Percentiles rank a stretch among this genome's conserved stretches.
Evolutionary conservation across 2,888 invertebrate genomes (phyloP).

Genomic region (Megaustenia siamemsis): DNA sequence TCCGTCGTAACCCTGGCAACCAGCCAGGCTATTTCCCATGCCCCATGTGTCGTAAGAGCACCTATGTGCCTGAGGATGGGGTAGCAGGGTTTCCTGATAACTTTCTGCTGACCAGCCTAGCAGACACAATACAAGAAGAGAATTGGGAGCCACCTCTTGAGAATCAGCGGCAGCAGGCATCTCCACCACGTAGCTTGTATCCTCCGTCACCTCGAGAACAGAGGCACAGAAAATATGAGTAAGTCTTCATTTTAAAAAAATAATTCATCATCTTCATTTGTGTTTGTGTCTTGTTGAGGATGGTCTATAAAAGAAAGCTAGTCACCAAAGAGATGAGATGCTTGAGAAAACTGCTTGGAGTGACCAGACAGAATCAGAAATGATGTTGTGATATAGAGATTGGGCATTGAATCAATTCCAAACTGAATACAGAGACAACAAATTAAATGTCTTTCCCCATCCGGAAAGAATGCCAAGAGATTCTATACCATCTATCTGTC

Average conservation of each 20-base stretch:
- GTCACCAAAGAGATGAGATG: no score
- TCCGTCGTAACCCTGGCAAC: conserved; percentile 71
- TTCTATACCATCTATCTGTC: no score
- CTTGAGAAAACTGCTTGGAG: no score
- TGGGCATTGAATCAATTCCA: no score
- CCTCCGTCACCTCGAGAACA: conserved; percentile 74
- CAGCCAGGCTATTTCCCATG: conserved; percentile 73
- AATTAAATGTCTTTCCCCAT: no score
- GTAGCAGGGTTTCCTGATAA: conserved; percentile 73
- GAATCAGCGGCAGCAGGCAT: conserved; percentile 35
- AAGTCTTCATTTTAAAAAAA: conserved; percentile 60
- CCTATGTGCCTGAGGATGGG: conserved; percentile 69
- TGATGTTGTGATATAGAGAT: no score
- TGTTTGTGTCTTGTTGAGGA: background rate
- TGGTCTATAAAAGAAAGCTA: no score
- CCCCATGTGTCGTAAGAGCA: conserved; percentile 75
- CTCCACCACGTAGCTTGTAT: conserved; percentile 69
- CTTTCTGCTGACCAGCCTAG: conserved; percentile 71
- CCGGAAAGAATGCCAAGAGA: no score
- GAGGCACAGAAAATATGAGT: conserved; percentile 70
- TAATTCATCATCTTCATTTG: background rate
- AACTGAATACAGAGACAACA: no score
- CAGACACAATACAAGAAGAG: conserved; percentile 73
- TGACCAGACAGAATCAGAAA: no score
- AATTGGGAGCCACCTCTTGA: conserved; percentile 59